phyloP scores from a whole-genome alignment of 2,113 vertebrate genomes.

The Lichenostomus cassidix region DNA sequence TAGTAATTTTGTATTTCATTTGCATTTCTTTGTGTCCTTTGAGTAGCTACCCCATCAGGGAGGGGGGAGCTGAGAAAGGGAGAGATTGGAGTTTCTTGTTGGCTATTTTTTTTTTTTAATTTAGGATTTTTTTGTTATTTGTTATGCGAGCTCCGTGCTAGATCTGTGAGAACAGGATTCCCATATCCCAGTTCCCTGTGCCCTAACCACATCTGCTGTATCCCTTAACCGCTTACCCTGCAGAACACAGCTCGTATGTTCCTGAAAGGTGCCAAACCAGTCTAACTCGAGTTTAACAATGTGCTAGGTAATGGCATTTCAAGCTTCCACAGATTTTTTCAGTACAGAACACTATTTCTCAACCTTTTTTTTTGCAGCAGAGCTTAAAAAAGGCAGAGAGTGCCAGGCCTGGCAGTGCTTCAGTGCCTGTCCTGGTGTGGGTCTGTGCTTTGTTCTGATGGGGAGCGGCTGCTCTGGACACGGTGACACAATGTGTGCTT shows the following conservation, averaged over 20 bases:
- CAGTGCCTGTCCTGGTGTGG: rapidly evolving
- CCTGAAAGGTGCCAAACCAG: conserved; percentile 50
- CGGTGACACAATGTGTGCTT: background rate
- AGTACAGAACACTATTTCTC: background rate
- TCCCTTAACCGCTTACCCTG: background rate
- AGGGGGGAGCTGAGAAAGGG: background rate
- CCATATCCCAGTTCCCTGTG: background rate
- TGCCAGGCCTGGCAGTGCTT: background rate
- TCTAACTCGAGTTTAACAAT: conserved; percentile 42
- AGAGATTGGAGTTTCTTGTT: background rate
- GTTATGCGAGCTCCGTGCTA: background rate
- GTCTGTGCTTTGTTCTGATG: background rate
- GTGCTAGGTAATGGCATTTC: conserved; percentile 38
- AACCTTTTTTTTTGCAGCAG: background rate
- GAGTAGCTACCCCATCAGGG: background rate
- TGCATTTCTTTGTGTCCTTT: background rate
- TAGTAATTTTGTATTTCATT: background rate
- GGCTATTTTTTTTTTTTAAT: rapidly evolving
- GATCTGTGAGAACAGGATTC: background rate
- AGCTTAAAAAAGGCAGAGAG: background rate
- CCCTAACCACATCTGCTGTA: background rate
- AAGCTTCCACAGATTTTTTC: background rate
- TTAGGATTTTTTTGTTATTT: background rate
- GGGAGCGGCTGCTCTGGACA: background rate
- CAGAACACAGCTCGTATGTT: background rate